Conservation (phyloP, 64 coral and sea anemone species). For the Stichodactyla mertensii region DNA sequence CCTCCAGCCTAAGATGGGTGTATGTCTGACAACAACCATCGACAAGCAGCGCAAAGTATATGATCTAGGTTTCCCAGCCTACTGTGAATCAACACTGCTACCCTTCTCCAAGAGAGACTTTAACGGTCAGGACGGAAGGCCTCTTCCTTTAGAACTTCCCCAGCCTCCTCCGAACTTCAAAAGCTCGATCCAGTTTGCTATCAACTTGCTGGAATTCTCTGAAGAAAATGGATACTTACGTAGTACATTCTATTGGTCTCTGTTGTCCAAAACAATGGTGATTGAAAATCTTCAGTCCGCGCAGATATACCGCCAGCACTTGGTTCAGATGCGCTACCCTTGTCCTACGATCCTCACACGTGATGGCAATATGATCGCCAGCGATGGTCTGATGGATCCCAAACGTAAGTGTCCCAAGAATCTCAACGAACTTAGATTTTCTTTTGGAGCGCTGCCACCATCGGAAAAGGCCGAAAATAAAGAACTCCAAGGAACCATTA, state of each 20-base stretch:
- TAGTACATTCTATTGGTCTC: conserved; percentile 64
- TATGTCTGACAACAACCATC: conserved; percentile 54
- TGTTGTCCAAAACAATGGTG: conserved; percentile 70
- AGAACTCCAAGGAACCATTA: conserved; percentile 15
- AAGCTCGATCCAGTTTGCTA: conserved; percentile 74
- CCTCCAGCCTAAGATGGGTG: conserved; percentile 75
- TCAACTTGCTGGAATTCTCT: conserved; percentile 78
- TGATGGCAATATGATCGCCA: conserved; percentile 79
- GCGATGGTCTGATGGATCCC: conserved; percentile 83
- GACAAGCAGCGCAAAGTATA: conserved; percentile 81
- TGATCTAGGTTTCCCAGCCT: conserved; percentile 55
- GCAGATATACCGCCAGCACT: conserved; percentile 69
- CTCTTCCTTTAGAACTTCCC: conserved; percentile 60
- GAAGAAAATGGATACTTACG: conserved; percentile 54
- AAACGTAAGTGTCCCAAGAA: conserved; percentile 47
- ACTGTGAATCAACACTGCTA: conserved; percentile 72
- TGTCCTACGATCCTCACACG: conserved; percentile 73
- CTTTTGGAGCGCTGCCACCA: conserved; percentile 64
- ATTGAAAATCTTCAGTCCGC: conserved; percentile 69
- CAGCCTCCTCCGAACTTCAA: conserved; percentile 47
- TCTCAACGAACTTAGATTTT: conserved; percentile 37
- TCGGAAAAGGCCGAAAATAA: conserved; percentile 34
- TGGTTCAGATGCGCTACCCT: conserved; percentile 54
- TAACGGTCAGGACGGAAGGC: conserved; percentile 52
- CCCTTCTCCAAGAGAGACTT: conserved; percentile 52